Evolutionary conservation across 2,797 vertebrate genomes (phyloP).

Genomic region (Bovichtus diacanthus): DNA sequence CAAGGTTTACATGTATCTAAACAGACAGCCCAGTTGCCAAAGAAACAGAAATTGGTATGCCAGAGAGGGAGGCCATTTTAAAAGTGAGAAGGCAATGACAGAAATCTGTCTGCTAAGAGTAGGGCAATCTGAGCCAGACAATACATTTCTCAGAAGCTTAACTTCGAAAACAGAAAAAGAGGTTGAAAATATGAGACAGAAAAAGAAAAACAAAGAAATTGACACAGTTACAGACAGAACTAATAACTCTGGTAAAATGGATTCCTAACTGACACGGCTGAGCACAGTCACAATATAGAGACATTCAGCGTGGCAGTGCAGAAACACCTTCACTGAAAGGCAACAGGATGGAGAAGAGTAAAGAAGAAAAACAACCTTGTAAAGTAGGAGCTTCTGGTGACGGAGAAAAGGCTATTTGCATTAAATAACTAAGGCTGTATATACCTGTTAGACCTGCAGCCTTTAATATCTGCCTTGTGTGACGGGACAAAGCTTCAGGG

Average conservation of each 20-base stretch:
- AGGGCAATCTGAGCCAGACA: constrained; percentile 24
- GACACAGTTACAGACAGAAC: background rate
- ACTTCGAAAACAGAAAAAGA: constrained; percentile 3
- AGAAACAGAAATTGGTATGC: constrained; percentile 10
- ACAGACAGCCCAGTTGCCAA: background rate
- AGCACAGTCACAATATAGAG: constrained; percentile 9
- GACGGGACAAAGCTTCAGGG: constrained; percentile 29
- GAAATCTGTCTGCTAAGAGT: constrained; percentile 28
- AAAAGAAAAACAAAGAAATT: background rate
- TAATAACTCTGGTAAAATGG: constrained; percentile 16
- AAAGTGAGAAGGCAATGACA: constrained; percentile 28
- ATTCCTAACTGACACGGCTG: constrained; percentile 13
- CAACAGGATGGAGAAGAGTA: background rate
- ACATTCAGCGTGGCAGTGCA: background rate
- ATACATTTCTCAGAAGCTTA: constrained; percentile 18
- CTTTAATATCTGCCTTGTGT: constrained; percentile 19
- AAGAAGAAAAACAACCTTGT: background rate
- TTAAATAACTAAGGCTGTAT: background rate
- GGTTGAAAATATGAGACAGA: background rate
- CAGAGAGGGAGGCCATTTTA: constrained; percentile 6
- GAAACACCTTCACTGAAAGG: constrained; percentile 1
- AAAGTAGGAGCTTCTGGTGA: background rate
- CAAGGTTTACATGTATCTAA: background rate
- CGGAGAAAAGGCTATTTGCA: constrained; percentile 22
- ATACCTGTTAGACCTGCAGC: constrained; percentile 7